phyloP scores from a whole-genome alignment of 2,888 invertebrate species.

The Volucella inflata region DNA sequence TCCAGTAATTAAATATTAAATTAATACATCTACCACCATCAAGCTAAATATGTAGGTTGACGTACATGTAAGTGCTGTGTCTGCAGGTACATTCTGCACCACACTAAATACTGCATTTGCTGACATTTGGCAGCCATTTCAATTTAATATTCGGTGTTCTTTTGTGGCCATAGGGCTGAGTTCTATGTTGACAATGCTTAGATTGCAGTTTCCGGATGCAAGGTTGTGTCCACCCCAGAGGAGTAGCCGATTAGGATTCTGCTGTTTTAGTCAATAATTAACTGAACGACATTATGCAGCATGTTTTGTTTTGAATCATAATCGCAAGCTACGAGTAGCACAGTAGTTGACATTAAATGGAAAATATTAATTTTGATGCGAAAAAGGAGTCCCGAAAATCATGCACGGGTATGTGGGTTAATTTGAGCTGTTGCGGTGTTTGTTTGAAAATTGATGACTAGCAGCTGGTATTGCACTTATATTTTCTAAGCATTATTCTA shows the following conservation, averaged over 20 bases:
- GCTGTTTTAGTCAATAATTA: slow-evolving; percentile 50
- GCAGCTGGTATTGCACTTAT: too few relatives aligned
- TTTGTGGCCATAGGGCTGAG: background rate
- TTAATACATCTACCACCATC: slow-evolving; percentile 47
- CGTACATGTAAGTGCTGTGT: slow-evolving; percentile 30
- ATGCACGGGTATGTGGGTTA: too few relatives aligned
- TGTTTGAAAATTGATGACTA: too few relatives aligned
- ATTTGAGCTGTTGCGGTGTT: too few relatives aligned
- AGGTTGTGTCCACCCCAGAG: background rate
- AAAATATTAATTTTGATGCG: background rate
- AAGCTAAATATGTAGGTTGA: slow-evolving; percentile 47
- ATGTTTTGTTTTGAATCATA: slow-evolving; percentile 47
- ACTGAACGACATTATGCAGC: slow-evolving; percentile 38
- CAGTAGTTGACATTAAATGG: background rate
- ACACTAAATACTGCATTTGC: slow-evolving; percentile 38
- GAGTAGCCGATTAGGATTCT: slow-evolving; percentile 47
- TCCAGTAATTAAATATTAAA: slow-evolving; percentile 72
- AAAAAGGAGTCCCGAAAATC: too few relatives aligned
- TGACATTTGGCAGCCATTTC: slow-evolving; percentile 43
- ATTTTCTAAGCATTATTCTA: too few relatives aligned
- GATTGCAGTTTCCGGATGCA: slow-evolving; percentile 27
- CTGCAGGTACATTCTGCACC: slow-evolving; percentile 50
- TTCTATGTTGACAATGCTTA: slow-evolving; percentile 38
- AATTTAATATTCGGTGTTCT: slow-evolving; percentile 25
- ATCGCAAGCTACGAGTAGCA: background rate